Conservation (phyloP, 1,140 invertebrate genomes). For the Maconellicoccus hirsutus region DNA sequence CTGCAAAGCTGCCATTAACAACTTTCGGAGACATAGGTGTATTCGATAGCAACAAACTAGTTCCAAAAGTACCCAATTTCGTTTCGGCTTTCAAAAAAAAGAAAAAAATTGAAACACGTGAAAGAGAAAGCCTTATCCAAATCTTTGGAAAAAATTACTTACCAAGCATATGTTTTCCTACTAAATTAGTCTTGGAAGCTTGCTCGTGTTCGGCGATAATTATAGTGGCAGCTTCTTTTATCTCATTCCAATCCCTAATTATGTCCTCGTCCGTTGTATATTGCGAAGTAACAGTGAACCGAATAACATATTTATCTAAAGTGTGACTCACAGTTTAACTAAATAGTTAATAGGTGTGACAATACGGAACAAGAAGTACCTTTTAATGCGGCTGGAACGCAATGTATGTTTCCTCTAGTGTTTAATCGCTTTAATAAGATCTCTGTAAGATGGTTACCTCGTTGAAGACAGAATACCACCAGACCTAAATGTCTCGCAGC, state of each 20-base stretch:
- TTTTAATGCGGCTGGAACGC: constrained; percentile 82
- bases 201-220: constrained; percentile 49
- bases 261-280: constrained; percentile 82
- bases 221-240: constrained; percentile 60
- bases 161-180: constrained; percentile 15
- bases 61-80: constrained; percentile 75
- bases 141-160: background rate
- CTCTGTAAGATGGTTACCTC: constrained; percentile 73
- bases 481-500: constrained; percentile 78
- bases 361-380: constrained; percentile 32
- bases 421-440: constrained; percentile 77
- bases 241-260: constrained; percentile 78
- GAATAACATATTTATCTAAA: constrained; percentile 76
- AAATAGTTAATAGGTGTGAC: background rate
- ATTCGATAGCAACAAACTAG: constrained; percentile 82
- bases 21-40: constrained; percentile 95
- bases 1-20: constrained; percentile 90
- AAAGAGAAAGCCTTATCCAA: background rate
- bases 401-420: constrained; percentile 70
- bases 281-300: constrained; percentile 85
- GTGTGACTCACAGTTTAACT: background rate
- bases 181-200: constrained; percentile 26
- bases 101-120: background rate
- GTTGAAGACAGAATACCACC: constrained; percentile 82
- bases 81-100: constrained; percentile 48